Conservation (phyloP, 2,888 invertebrate genomes). For the Bursaphelenchus okinawaensis region DNA sequence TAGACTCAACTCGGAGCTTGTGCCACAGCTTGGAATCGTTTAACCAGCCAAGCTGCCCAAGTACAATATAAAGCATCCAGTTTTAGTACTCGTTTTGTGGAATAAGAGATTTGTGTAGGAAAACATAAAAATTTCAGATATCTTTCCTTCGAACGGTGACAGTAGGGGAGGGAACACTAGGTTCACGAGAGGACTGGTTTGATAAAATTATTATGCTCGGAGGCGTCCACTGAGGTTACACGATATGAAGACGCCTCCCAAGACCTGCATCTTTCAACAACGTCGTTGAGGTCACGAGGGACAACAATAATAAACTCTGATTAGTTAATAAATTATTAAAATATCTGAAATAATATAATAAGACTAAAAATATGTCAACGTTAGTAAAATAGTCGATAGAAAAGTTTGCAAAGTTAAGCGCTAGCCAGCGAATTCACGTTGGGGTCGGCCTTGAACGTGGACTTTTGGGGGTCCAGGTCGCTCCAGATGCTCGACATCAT, state of each 20-base stretch:
- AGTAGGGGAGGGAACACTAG: too few relatives aligned
- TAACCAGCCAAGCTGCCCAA: not conserved
- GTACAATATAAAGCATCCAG: not conserved
- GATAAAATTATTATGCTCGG: not conserved
- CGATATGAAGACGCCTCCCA: not conserved
- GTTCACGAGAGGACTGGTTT: too few relatives aligned
- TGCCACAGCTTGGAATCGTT: not conserved
- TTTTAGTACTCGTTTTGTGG: constrained; percentile 4
- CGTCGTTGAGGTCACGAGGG: not conserved
- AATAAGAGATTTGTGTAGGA: constrained; percentile 12
- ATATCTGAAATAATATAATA: not conserved
- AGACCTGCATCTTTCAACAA: not conserved
- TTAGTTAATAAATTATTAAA: not conserved
- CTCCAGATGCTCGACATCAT: constrained; percentile 31
- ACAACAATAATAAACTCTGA: not conserved
- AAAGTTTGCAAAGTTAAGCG: not conserved
- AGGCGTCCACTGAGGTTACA: not conserved
- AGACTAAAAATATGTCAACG: not conserved
- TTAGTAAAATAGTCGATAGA: not conserved
- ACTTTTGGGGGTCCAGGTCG: constrained; percentile 2
- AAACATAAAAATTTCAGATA: not conserved
- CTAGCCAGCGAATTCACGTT: not conserved
- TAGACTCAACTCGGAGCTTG: not conserved
- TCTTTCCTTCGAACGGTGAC: not conserved
- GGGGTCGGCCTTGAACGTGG: not conserved